Evolutionary conservation across 2,888 invertebrate genomes (phyloP), one percentile per base, ranked within the genome.

Genomic region (Philonicus albiceps): DNA sequence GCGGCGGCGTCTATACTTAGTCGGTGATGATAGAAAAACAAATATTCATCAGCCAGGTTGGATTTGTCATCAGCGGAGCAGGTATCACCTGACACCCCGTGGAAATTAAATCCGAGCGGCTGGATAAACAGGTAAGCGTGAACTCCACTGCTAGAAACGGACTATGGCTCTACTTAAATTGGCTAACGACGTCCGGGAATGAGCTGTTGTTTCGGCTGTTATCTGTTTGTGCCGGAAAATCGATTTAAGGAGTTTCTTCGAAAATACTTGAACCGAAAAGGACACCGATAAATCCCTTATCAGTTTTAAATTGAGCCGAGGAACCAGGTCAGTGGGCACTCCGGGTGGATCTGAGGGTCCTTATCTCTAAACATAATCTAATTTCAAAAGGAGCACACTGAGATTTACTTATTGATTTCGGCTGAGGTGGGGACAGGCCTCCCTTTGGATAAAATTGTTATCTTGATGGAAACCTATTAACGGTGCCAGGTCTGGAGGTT

Each of bases 201-300:
- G 27, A 27, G 64, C 64, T 64, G 64, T 64, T 64, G 64, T 64
- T 64, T 64, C 27, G 11, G 64, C 64, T 22, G 64, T 64, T 64
- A 64, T 64, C 19, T 27, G 64, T 37, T 76, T 76, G 40, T 40
- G 13, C 37, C 22, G 40, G 76, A 76, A 37, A 37, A 76, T 37
- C 76, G 34, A 76, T 76, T 76, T 37, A 40, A 76, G 76, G 76
- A 37, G 40, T 37, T 76, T 76, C 22, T 40, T 19, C 8, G 40
- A 19, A 76, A 76, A 76, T 76, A 34, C 31, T 76, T 76, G 40
- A 76, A 76, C 76, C 76, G 76, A 37, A 76, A 76, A 76, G 76
- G 76, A 76, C 40, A 76, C 34, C 76, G 76, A 76, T 76, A 76
- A 76, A 76, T 76, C 40, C 76, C 76, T 76, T 76, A 76, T 76